A percentile compares a stretch with the other conserved stretches of the same genome.
Evolutionary conservation across 2,113 vertebrate species (phyloP).

Genomic region (Bos indicus): DNA sequence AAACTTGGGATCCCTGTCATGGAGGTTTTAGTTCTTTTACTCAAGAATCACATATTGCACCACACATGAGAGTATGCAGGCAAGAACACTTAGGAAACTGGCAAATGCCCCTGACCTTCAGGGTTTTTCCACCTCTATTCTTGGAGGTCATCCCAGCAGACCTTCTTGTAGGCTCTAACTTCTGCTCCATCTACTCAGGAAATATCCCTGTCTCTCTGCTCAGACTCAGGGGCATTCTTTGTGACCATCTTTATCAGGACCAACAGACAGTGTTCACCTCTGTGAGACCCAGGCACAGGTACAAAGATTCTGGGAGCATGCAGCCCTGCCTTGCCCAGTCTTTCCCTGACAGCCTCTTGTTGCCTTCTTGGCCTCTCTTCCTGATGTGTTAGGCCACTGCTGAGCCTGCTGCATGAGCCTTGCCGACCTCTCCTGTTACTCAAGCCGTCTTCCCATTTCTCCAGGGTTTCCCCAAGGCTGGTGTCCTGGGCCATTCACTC

Average conservation of each 20-base stretch:
- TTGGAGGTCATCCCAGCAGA: not conserved
- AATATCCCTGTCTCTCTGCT: not conserved
- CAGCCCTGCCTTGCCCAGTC: not conserved
- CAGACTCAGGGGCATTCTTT: not conserved
- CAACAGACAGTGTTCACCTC: not conserved
- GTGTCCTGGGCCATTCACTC: not conserved
- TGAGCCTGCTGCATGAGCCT: not conserved
- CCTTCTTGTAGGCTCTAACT: not conserved
- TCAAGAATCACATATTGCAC: too few species aligned
- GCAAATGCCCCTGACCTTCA: too few species aligned
- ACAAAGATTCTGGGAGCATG: not conserved
- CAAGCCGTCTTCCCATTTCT: not conserved
- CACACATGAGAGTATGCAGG: not conserved
- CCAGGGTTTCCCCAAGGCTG: too few species aligned
- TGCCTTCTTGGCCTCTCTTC: not conserved
- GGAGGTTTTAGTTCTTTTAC: not conserved
- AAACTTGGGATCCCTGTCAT: not conserved
- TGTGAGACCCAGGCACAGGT: not conserved
- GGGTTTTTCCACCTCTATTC: not conserved
- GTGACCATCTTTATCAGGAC: not conserved
- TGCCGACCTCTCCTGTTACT: not conserved
- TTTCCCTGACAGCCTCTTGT: not conserved
- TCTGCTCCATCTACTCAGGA: not conserved
- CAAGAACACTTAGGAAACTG: not conserved
- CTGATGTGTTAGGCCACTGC: not conserved